phyloP scores from a whole-genome alignment of 2,113 vertebrate species.

The Haemorhous mexicanus region DNA sequence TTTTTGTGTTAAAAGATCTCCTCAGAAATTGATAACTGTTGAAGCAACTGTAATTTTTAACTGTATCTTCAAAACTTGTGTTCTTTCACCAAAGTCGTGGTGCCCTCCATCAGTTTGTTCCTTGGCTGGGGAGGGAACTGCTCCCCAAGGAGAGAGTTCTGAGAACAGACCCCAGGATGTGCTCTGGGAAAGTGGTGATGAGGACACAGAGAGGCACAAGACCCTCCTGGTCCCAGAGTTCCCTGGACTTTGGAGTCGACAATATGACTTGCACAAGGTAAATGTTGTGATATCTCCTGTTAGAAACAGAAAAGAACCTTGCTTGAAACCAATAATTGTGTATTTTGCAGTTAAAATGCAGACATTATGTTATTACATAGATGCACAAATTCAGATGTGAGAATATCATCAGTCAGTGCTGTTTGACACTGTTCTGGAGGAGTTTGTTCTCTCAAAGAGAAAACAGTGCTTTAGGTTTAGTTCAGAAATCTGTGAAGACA shows the following conservation, averaged over 20 bases:
- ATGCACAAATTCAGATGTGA: neutral
- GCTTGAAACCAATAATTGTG: neutral
- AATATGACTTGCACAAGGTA: slow-evolving; percentile 57
- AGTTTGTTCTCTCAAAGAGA: neutral
- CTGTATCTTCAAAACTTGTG: neutral
- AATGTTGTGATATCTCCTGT: neutral
- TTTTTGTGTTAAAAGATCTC: neutral
- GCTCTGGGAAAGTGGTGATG: neutral
- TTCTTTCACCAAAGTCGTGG: neutral
- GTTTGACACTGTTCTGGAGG: neutral
- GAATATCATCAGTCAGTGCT: neutral
- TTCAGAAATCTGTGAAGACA: slow-evolving; percentile 13
- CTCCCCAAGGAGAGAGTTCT: neutral
- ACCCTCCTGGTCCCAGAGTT: slow-evolving; percentile 82
- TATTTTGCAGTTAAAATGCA: neutral
- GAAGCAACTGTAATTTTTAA: neutral
- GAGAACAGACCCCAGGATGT: neutral
- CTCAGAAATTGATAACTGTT: neutral
- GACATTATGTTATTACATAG: neutral
- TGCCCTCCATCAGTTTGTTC: neutral
- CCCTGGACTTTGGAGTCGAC: slow-evolving; percentile 77
- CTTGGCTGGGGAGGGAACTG: neutral
- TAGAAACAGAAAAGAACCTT: neutral
- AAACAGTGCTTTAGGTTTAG: neutral
- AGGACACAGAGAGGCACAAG: slow-evolving; percentile 18